Evolutionary conservation across 2,113 vertebrate genomes (phyloP), one percentile per base, ranked within the genome.

Genomic region (Guaruba guarouba): DNA sequence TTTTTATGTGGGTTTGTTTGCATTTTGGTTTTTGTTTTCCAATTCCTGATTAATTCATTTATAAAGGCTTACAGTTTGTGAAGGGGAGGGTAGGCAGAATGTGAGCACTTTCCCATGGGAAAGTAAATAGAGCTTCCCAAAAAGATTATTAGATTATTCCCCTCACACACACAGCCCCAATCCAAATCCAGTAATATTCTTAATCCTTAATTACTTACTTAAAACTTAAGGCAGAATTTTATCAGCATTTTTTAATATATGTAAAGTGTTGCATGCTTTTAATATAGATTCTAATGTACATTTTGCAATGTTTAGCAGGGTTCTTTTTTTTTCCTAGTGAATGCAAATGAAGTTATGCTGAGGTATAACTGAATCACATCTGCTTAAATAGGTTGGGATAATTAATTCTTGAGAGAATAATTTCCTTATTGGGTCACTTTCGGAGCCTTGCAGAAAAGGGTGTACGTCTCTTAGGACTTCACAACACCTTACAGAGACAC

Each of bases 21-120:
- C 13, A 7, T 15, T n/a, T 59, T 59, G 33, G 15, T 59, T 55
- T 55, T 59, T 59, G 33, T 7, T 57, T 84, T 78, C 52, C 48
- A 69, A 0, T 80, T 90, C 78, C 44, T 82, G 61, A 88, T 94
- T 75, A 85, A 76, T 66, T 94, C 66, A 57, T 93, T 93, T 95
- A 68, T 85, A 90, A 95, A 85, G 91, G 70, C 82, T 94, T 91
- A 78, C 68, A 68, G 82, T 54, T 85, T 91, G 17, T 35, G 68
- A 61, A 16, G 64, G 20, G 27, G 15, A 90, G 35, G 48, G 63
- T 82, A 37, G 62, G 27, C 35, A 90, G 85, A 90, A 66, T 82
- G 91, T 92, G 82, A n/a, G 41, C 19, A 31, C 75, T 94, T 97
- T 95, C 90, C 93, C 93, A 82, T 92, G 91, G 68, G 91, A 94